These are phyloP conservation scores for Sakesphorus luctuosus DNA, from an alignment of 2,113 vertebrate genomes.

Conservation along the genomic window DNA sequence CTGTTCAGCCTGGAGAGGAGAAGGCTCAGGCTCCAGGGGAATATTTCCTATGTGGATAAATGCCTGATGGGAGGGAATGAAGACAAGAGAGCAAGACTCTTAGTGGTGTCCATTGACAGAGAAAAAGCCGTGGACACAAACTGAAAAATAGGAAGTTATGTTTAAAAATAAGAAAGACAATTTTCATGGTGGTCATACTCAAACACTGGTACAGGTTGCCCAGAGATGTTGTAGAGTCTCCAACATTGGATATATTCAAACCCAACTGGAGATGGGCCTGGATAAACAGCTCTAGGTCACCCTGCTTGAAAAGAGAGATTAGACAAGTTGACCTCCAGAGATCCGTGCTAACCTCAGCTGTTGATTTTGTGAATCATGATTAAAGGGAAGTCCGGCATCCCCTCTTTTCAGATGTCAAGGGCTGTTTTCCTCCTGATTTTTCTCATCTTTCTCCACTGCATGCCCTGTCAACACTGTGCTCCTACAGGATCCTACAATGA, in stretches of 20 bases:
- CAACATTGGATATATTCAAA: not conserved
- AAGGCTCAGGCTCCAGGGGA: not conserved
- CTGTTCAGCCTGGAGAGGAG: not conserved
- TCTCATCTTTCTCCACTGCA: not conserved
- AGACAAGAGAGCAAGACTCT: not conserved
- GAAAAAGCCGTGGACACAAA: not conserved
- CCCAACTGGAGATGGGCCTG: not conserved
- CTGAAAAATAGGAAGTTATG: not conserved
- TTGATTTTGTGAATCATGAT: not conserved
- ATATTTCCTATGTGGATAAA: not conserved
- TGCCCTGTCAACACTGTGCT: not conserved
- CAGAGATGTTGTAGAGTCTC: not conserved
- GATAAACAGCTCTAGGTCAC: not conserved
- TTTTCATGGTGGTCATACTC: not conserved
- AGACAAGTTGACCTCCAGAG: not conserved
- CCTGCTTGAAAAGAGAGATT: rapidly evolving
- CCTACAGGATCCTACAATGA: not conserved
- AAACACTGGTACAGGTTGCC: not conserved
- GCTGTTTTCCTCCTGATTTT: not conserved
- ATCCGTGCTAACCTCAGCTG: not conserved
- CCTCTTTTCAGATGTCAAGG: not conserved
- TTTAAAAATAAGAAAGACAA: not conserved
- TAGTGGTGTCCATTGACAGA: not conserved
- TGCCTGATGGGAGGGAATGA: not conserved
- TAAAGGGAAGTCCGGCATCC: not conserved